Evolutionary conservation across 2,113 vertebrate genomes (phyloP).

Genomic region (Circaetus gallicus): DNA sequence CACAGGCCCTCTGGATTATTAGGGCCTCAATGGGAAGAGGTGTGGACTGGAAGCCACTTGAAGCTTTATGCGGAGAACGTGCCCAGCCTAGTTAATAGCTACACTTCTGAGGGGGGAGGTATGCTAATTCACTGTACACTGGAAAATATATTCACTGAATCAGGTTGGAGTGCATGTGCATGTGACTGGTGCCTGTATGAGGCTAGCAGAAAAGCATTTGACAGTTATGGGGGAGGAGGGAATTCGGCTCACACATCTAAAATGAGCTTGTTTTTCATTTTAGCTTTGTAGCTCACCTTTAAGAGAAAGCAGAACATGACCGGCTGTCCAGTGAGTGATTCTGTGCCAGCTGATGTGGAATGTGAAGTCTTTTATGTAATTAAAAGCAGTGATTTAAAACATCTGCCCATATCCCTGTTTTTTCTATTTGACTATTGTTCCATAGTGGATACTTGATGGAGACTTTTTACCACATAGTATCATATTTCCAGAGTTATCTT

Average conservation of each 20-base stretch:
- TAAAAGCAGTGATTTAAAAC: conserved; percentile 19
- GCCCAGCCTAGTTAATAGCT: not conserved
- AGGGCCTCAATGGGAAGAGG: not conserved
- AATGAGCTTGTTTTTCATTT: not conserved
- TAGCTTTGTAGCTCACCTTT: conserved; percentile 12
- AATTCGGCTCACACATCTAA: not conserved
- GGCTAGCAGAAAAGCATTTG: not conserved
- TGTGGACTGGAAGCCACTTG: not conserved
- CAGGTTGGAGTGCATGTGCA: not conserved
- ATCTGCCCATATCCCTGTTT: not conserved
- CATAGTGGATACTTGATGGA: not conserved
- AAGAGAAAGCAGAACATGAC: not conserved
- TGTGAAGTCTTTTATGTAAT: conserved; percentile 19
- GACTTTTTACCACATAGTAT: not conserved
- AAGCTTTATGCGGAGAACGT: not conserved
- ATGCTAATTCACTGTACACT: accelerated
- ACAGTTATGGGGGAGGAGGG: not conserved
- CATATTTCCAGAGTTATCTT: not conserved
- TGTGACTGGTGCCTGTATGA: not conserved
- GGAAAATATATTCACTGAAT: not conserved
- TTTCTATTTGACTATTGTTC: not conserved
- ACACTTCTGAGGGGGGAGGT: not conserved
- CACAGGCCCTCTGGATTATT: not conserved
- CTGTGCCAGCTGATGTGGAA: conserved; percentile 24
- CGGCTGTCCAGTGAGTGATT: not conserved